These are phyloP conservation scores for Micromussa lordhowensis DNA, from an alignment of 92 coral and sea anemone species.

Conservation along the genomic window DNA sequence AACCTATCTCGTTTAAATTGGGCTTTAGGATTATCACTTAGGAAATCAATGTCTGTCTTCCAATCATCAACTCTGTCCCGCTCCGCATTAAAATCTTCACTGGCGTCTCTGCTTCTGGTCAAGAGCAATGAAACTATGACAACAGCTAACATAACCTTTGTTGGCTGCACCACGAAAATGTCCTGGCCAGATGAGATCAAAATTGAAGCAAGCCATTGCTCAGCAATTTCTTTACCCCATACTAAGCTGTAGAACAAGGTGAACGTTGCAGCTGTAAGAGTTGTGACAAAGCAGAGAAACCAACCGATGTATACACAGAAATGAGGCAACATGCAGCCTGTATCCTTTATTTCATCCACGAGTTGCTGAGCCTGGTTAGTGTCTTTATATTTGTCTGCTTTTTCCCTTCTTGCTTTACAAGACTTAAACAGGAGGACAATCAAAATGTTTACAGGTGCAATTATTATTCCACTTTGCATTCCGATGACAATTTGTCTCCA, in stretches of 20 bases:
- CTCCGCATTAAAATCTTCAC: neutral
- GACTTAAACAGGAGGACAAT: conserved; percentile 60
- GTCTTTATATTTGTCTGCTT: neutral
- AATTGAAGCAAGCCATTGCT: conserved; percentile 76
- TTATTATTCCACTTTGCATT: conserved; percentile 63
- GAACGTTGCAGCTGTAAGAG: conserved; percentile 61
- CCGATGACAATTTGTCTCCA: conserved; percentile 58
- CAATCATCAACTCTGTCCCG: neutral
- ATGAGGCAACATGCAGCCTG: conserved; percentile 66
- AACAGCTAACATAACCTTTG: conserved; percentile 60
- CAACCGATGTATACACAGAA: conserved; percentile 69
- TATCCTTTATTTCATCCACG: neutral
- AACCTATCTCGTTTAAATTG: conserved; percentile 2
- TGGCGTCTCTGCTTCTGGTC: neutral
- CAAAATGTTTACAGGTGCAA: conserved; percentile 57
- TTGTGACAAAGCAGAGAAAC: conserved; percentile 58
- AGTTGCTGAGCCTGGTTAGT: conserved; percentile 1
- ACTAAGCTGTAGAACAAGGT: conserved; percentile 76
- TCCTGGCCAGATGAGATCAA: conserved; percentile 62
- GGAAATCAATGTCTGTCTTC: neutral
- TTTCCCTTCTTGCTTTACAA: conserved; percentile 1
- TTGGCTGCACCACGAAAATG: conserved; percentile 69
- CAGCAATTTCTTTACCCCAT: conserved; percentile 73
- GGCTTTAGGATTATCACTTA: conserved; percentile 36
- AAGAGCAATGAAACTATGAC: conserved; percentile 47